Evolutionary conservation across 2,797 vertebrate genomes (phyloP), one percentile per base, ranked within the genome.

Genomic region (Arrhamphus sclerolepis): DNA sequence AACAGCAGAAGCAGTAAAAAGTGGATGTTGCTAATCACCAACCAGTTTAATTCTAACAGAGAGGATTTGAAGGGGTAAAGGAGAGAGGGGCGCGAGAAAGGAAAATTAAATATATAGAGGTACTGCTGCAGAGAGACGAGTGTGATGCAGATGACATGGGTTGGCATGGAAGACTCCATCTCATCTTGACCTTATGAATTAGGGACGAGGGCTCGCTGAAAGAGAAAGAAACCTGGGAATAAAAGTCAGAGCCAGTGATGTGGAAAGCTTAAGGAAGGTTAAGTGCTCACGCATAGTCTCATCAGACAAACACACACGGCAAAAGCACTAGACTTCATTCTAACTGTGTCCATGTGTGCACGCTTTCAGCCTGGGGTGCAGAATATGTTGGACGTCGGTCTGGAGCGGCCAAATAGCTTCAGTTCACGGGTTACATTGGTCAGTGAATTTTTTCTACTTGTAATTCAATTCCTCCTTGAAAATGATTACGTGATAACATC

Each of bases 341-440:
- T 44, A 46, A 41, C 10, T 71, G 58, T 62, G 24, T 5, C 0
- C 43, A n/a, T 62, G 42, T 60, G 0, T 31, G 4, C 4, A 34
- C 65, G 65, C 60, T 78, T 78, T 39, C 62, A 91, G 90, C 86
- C 88, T 9, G 89, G 87, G 57, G 75, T 62, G 1, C 47, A 56
- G 44, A 78, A 85, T 39, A 74, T 86, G 59, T 65, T 91, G 72
- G 87, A 90, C 62, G 59, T 80, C 48, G 87, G 86, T 64, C 81
- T 87, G 3, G 83, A 86, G 28, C 83, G 58, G 44, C 70, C 74
- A 21, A 87, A 80, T 57, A 75, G 31, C 78, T 73, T 66, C 80
- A 87, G 68, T 42, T 47, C 61, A 5, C 41, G 65, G 11, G 72
- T 85, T 1, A 57, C 72, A 1, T 53, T 88, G 88, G 90, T 91